A percentile compares a stretch with the other conserved stretches of the same genome.
Conservation (phyloP, 2,113 vertebrate species). For the Corydoras maculifer region DNA sequence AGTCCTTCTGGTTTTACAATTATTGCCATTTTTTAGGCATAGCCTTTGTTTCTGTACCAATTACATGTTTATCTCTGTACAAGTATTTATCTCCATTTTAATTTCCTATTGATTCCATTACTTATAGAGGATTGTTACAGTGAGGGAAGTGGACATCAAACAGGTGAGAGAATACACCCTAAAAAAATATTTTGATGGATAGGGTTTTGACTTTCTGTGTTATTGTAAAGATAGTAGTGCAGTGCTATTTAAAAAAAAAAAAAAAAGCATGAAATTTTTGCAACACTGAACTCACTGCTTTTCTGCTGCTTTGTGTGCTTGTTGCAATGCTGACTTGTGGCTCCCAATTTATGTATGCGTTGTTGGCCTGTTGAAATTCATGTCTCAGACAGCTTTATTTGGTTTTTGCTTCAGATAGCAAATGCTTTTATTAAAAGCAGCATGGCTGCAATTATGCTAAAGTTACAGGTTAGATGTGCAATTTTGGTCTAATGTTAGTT, state of each 20-base stretch:
- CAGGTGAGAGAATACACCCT: conserved; percentile 70
- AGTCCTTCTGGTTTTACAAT: too few species aligned
- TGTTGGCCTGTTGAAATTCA: conserved; percentile 1
- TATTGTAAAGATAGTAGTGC: not conserved
- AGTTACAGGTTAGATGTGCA: conserved; percentile 29
- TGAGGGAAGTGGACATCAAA: conserved; percentile 78
- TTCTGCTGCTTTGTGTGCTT: conserved; percentile 3
- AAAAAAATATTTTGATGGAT: conserved; percentile 9
- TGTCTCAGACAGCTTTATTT: conserved; percentile 14
- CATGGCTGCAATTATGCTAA: conserved; percentile 48
- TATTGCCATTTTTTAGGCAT: too few species aligned
- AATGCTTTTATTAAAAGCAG: conserved; percentile 11
- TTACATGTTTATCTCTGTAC: not conserved
- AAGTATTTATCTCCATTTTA: conserved; percentile 34
- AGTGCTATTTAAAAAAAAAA: not conserved
- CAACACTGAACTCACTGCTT: not conserved
- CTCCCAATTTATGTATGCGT: not conserved
- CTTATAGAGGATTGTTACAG: conserved; percentile 83
- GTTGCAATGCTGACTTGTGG: not conserved
- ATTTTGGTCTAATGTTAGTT: conserved; percentile 64
- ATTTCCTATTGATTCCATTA: conserved; percentile 45
- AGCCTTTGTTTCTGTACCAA: too few species aligned
- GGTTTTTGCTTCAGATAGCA: not conserved
- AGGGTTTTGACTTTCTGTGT: conserved; percentile 19
- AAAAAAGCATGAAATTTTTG: too few species aligned